Evolutionary conservation across 2,797 vertebrate species (phyloP), one percentile per base, ranked within the genome.

Genomic region (Tolypeutes matacus): DNA sequence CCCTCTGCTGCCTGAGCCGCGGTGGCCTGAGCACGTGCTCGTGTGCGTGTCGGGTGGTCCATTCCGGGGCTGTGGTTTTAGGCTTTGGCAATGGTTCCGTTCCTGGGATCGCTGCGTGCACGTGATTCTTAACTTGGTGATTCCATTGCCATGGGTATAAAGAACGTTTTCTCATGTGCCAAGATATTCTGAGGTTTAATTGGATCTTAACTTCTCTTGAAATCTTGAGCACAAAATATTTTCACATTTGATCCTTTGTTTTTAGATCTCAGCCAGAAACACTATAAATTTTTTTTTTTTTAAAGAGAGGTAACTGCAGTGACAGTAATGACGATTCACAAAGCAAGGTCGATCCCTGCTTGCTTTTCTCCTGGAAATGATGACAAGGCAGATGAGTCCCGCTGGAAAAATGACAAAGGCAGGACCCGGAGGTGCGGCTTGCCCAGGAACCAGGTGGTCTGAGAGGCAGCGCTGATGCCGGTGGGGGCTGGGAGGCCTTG

Each of bases 11-110:
- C 4, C 8, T 25, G 36, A 84, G 58, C 58, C 29, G 78, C 5
- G 0, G 8, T 67, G 9, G 1, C 23, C 53, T 34, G 15, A 0
- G 25, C 2, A 0, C 0, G 5, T 14, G 25, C 39, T 20, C 75
- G 2, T 18, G 39, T 23, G 17, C 17, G 53, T 80, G 0, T 10
- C 7, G 4, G 31, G 14, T 46, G 25, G 12, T 58, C 87, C 64
- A 0, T 11, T 23, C 7, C 18, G 13, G 2, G 12, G 4, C 21
- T 88, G 62, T 46, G 21, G 25, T 58, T 46, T 9, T 8, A 0
- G 3, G 11, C 29, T 83, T 36, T 56, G 49, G 23, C 20, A 49
- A 58, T 5, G 49, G 49, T 53, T 10, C 27, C 8, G 8, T 7
- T 56, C 42, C 23, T 36, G 14, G 10, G 46, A 9, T 34, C 20